phyloP scores from a whole-genome alignment of 2,113 vertebrate species.

The Bothrops jararaca region DNA sequence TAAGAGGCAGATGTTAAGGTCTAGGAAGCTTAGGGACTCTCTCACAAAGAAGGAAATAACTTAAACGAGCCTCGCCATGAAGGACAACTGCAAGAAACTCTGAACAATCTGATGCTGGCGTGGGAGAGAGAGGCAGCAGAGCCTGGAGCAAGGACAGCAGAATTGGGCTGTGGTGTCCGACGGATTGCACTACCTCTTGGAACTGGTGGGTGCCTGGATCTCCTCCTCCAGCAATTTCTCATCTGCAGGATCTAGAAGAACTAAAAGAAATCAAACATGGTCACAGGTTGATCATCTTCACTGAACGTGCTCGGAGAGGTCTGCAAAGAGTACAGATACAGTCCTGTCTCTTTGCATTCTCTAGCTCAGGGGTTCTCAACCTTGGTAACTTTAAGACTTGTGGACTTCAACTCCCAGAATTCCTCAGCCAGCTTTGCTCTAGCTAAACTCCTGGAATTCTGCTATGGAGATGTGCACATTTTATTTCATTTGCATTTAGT shows the following conservation, averaged over 20 bases:
- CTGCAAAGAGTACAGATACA: neutral
- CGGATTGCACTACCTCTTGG: conserved; percentile 78
- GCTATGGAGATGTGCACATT: neutral
- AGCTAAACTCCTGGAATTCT: neutral
- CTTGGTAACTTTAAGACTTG: too few species aligned
- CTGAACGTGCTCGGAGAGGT: neutral
- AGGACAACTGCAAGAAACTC: neutral
- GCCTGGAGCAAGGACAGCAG: neutral
- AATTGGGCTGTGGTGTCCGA: neutral
- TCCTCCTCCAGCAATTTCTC: conserved; percentile 93
- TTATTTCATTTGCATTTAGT: neutral
- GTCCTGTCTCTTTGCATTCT: neutral
- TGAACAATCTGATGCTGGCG: neutral
- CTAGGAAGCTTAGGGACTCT: neutral
- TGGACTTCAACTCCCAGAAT: too few species aligned
- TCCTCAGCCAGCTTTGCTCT: too few species aligned
- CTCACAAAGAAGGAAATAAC: neutral
- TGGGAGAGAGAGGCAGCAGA: neutral
- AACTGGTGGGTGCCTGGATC: conserved; percentile 89
- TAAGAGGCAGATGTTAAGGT: neutral
- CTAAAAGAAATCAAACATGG: conserved; percentile 56
- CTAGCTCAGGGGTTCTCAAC: too few species aligned
- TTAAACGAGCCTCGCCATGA: neutral
- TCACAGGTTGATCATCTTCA: neutral
- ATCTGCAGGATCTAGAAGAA: conserved; percentile 86